phyloP scores from a whole-genome alignment of 2,888 invertebrate species.

The Cosmorhoe ocellata region DNA sequence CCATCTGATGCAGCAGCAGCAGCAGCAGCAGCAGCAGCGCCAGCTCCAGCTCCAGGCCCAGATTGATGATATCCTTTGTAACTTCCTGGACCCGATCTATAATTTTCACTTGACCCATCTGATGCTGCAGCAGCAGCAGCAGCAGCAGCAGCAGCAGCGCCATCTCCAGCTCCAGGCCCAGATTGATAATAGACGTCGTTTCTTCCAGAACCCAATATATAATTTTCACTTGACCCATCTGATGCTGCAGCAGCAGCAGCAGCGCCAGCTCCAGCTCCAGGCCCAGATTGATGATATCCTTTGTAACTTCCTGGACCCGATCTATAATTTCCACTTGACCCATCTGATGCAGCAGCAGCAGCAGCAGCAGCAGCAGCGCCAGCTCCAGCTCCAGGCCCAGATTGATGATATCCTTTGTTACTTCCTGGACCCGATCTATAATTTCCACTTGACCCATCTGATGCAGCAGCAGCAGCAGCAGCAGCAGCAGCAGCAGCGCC shows the following conservation, averaged over 20 bases:
- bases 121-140: not conserved
- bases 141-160: not conserved
- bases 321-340: not conserved
- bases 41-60: too few species aligned
- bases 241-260: not conserved
- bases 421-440: too few species aligned
- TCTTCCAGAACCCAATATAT: not conserved
- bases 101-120: not conserved
- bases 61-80: not conserved
- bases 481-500: too few species aligned
- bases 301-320: not conserved
- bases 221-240: too few species aligned
- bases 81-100: too few species aligned
- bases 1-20: not conserved
- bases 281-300: not conserved
- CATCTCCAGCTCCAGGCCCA: not conserved
- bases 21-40: not conserved
- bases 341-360: too few species aligned
- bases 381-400: too few species aligned
- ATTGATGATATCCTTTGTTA: too few species aligned
- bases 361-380: not conserved
- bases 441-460: too few species aligned
- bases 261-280: too few species aligned
- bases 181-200: too few species aligned
- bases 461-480: too few species aligned